These are phyloP conservation scores for Dicyrtoma fusca DNA, from an alignment of 2,888 invertebrate genomes.

Conservation along the genomic window DNA sequence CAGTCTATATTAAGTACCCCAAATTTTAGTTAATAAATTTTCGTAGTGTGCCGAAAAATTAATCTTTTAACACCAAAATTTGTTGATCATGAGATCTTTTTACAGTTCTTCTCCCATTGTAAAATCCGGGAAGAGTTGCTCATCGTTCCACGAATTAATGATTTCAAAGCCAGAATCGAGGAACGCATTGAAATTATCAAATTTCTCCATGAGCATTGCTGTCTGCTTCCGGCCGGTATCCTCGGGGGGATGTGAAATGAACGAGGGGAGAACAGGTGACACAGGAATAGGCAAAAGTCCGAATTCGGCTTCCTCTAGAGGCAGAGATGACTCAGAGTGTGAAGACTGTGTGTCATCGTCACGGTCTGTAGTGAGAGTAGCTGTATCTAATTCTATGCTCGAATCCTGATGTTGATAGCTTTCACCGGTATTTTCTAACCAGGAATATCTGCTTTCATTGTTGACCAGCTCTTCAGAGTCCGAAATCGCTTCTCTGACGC, in stretches of 20 bases:
- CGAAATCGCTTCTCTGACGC: slow-evolving; percentile 30
- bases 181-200: slow-evolving; percentile 26
- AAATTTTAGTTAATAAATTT: not conserved
- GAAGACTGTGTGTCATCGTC: slow-evolving; percentile 23
- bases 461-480: slow-evolving; percentile 27
- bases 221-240: not conserved
- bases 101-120: slow-evolving; percentile 14
- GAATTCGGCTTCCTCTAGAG: slow-evolving; percentile 38
- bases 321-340: slow-evolving; percentile 21
- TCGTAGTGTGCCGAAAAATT: not conserved
- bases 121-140: slow-evolving; percentile 39
- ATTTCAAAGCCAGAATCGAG: slow-evolving; percentile 26
- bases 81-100: slow-evolving; percentile 30
- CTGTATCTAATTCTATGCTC: slow-evolving; percentile 7
- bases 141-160: slow-evolving; percentile 23
- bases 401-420: not conserved
- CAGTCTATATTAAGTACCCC: slow-evolving; percentile 7
- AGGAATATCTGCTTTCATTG: slow-evolving; percentile 37
- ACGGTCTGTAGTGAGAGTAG: not conserved
- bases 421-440: slow-evolving; percentile 20
- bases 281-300: slow-evolving; percentile 31
- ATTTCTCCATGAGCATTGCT: slow-evolving; percentile 8
- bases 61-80: slow-evolving; percentile 13
- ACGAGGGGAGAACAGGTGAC: slow-evolving; percentile 21
- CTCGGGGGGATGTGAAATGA: not conserved